phyloP scores from a whole-genome alignment of 64 coral and sea anemone species.

The Porites australiensis region DNA sequence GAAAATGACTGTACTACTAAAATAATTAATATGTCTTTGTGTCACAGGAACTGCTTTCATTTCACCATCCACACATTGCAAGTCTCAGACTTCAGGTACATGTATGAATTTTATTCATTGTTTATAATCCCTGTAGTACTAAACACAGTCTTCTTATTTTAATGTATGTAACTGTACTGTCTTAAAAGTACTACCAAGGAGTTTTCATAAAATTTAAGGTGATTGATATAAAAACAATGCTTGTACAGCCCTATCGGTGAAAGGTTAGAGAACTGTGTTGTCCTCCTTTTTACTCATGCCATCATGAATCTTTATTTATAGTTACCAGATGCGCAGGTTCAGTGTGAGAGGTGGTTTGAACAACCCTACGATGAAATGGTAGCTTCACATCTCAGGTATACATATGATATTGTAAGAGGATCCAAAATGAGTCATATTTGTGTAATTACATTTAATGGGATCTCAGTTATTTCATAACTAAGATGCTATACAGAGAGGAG shows the following conservation, averaged over 20 bases:
- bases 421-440: too few relatives aligned
- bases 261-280: too few relatives aligned
- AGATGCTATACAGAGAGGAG: too few relatives aligned
- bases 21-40: background rate
- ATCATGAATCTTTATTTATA: constrained; percentile 1
- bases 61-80: constrained; percentile 93
- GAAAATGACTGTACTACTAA: background rate
- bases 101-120: background rate
- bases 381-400: constrained; percentile 81
- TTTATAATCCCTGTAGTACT: background rate
- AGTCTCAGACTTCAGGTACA: constrained; percentile 85
- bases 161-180: too few relatives aligned
- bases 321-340: constrained; percentile 84
- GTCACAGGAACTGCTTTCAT: constrained; percentile 79
- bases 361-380: constrained; percentile 92
- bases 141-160: too few relatives aligned
- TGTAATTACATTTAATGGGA: too few relatives aligned
- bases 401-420: background rate
- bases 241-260: too few relatives aligned
- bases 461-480: too few relatives aligned
- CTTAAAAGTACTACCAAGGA: too few relatives aligned
- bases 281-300: background rate
- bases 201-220: too few relatives aligned
- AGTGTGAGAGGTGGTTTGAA: constrained; percentile 92
- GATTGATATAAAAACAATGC: too few relatives aligned